phyloP scores from a whole-genome alignment of 2,888 invertebrate genomes.

The Hypomecis atomaria region DNA sequence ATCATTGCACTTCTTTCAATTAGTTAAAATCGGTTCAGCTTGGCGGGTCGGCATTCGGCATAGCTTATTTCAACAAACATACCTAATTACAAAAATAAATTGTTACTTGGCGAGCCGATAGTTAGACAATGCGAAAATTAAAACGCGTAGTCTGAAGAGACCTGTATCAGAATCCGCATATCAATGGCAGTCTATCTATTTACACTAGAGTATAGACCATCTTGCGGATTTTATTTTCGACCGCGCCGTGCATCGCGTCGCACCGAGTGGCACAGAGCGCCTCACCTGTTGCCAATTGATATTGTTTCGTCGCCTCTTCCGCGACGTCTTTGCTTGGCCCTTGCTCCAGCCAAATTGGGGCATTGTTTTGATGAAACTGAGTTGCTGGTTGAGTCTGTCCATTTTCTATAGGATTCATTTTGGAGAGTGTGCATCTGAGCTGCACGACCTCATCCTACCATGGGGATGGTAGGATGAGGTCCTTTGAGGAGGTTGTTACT shows the following conservation, averaged over 20 bases:
- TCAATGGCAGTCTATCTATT: slow-evolving; percentile 52
- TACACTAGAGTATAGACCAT: slow-evolving; percentile 36
- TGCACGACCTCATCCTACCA: no score
- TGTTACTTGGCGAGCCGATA: no score
- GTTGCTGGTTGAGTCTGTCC: neutral
- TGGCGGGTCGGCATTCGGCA: no score
- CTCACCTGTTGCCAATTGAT: slow-evolving; percentile 45
- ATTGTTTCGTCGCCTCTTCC: slow-evolving; percentile 36
- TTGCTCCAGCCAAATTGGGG: slow-evolving; percentile 21
- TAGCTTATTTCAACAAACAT: no score
- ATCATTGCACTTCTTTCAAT: no score
- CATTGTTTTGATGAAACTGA: slow-evolving; percentile 20
- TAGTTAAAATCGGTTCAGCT: no score
- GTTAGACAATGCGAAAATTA: no score
- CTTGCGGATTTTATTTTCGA: slow-evolving; percentile 60
- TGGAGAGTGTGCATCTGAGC: no score
- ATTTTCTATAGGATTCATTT: no score
- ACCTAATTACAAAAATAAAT: no score
- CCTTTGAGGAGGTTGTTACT: no score
- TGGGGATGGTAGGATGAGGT: no score
- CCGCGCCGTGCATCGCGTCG: slow-evolving; percentile 37
- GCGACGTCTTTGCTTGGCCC: slow-evolving; percentile 37
- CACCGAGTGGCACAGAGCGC: slow-evolving; percentile 21
- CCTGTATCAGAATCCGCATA: slow-evolving; percentile 44
- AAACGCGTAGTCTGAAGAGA: slow-evolving; percentile 1